A percentile compares a stretch with the other conserved stretches of the same genome.
phyloP scores from a whole-genome alignment of 2,797 vertebrate genomes.

The Bradypus variegatus region DNA sequence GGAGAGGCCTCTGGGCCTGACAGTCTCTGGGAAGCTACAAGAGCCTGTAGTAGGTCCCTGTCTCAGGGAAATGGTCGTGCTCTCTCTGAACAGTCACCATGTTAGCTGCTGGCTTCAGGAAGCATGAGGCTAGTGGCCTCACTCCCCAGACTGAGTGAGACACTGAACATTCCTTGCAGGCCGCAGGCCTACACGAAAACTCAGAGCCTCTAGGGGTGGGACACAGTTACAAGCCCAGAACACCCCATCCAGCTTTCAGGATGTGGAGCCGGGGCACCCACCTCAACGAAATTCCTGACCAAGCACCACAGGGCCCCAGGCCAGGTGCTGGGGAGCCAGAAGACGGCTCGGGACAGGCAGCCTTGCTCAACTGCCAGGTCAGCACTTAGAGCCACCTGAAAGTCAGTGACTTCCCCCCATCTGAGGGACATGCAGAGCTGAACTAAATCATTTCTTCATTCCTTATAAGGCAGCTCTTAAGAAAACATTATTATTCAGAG shows the following conservation, averaged over 20 bases:
- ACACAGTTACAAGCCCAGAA: not conserved
- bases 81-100: not conserved
- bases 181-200: not conserved
- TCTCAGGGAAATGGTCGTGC: not conserved
- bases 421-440: not conserved
- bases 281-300: not conserved
- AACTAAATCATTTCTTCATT: not conserved
- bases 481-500: accelerated
- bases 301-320: accelerated
- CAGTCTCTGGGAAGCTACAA: too few species aligned
- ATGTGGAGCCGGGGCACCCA: too few species aligned
- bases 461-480: not conserved
- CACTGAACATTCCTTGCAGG: accelerated
- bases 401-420: not conserved
- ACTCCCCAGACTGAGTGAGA: too few species aligned
- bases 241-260: not conserved
- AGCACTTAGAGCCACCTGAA: not conserved
- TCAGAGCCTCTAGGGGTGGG: not conserved
- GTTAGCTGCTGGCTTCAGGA: not conserved
- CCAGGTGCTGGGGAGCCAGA: not conserved
- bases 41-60: not conserved
- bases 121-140: not conserved
- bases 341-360: accelerated
- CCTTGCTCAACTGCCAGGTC: not conserved
- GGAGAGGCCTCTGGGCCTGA: not conserved